Conservation (phyloP, 2,113 vertebrate genomes). For the Natator depressus region DNA sequence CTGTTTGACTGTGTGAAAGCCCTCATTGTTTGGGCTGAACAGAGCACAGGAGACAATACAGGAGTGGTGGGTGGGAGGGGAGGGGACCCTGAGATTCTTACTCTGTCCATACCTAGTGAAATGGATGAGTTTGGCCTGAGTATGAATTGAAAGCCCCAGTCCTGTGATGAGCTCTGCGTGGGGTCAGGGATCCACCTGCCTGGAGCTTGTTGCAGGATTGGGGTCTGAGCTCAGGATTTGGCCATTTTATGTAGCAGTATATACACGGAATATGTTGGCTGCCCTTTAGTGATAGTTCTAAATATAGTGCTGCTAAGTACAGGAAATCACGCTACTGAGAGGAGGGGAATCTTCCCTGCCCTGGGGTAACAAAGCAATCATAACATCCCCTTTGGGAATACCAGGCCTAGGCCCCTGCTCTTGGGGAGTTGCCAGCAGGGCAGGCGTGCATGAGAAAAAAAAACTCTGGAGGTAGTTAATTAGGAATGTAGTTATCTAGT, state of each 20-base stretch:
- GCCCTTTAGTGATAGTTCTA: neutral
- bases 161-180: neutral
- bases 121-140: accelerated
- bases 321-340: neutral
- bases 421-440: neutral
- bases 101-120: accelerated
- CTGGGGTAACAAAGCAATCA: neutral
- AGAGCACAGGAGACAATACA: neutral
- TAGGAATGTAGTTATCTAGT: neutral
- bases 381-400: neutral
- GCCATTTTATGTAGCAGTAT: neutral
- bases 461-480: neutral
- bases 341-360: neutral
- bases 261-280: neutral
- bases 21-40: accelerated
- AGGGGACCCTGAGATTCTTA: neutral
- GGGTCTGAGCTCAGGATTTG: neutral
- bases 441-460: neutral
- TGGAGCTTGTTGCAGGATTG: neutral
- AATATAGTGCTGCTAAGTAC: neutral
- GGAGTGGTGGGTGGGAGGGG: neutral
- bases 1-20: accelerated
- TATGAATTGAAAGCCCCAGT: neutral
- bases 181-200: neutral
- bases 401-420: neutral